Evolutionary conservation across 2,113 vertebrate species (phyloP), one percentile per base, ranked within the genome.

Genomic region (Tragulus kanchil): DNA sequence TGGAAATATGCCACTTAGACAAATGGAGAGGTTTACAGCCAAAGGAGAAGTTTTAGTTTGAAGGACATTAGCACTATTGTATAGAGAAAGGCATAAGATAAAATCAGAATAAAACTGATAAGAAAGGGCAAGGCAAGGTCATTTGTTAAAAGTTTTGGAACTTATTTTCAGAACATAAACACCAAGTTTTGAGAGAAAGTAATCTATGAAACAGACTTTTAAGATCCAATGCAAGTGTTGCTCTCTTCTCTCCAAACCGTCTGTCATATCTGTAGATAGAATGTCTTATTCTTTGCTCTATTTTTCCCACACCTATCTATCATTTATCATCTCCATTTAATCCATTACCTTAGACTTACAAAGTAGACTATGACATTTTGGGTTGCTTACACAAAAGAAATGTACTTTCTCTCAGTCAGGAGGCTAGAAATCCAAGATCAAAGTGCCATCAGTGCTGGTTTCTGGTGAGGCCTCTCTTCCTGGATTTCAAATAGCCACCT

Each of bases 371-470:
- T 0, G 4, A 56, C 6, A 73, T 19, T 65, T 19, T 3, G 5
- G 12, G 14, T n/a, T 6, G 1, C 11, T 89, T 81, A 42, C 28
- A 45, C 13, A 54, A 31, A 0, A 77, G 50, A 58, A 50, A 64
- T 64, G 11, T 79, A 36, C 10, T 23, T 54, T 84, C 11, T 91
- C 10, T 94, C 56, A 50, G 21, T 69, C 58, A 69, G 19, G 12
- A 75, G 48, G 11, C 15, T 36, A 10, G 19, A 61, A 75, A 45
- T 69, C 3, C 36, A 77, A 25, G 1, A 59, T 69, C 26, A 48
- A 48, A 31, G 45, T 31, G 12, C 1, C 3, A 0, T 54, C 3
- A 26, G 6, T 0, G 0, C 92, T 36, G 10, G 1, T 77, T 91
- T 90, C 69, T 58, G 17, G 25, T n/a, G 1, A 54, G 19, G 26